These are phyloP conservation scores for Nematolebias whitei DNA, from an alignment of 2,113 vertebrate genomes.

Conservation along the genomic window DNA sequence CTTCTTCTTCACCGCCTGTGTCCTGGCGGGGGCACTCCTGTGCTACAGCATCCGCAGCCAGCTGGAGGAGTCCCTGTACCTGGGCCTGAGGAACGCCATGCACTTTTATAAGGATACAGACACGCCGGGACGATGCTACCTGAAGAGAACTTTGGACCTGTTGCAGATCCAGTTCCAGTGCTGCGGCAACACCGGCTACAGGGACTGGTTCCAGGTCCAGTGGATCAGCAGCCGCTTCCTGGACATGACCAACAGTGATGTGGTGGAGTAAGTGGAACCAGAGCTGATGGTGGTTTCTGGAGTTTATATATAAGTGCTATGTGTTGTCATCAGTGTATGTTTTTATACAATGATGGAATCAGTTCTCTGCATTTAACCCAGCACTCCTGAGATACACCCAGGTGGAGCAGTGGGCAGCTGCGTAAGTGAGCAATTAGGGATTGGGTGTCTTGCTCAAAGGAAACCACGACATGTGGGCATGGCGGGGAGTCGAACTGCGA, in stretches of 20 bases:
- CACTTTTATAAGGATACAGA: slow-evolving; percentile 89
- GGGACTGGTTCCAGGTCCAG: slow-evolving; percentile 91
- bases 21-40: slow-evolving; percentile 85
- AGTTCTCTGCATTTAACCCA: too few species aligned
- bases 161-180: slow-evolving; percentile 88
- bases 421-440: too few species aligned
- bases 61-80: slow-evolving; percentile 84
- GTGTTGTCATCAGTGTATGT: too few species aligned
- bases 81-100: slow-evolving; percentile 84
- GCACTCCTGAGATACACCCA: too few species aligned
- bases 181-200: slow-evolving; percentile 86
- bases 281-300: not conserved
- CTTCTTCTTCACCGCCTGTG: slow-evolving; percentile 86
- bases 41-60: slow-evolving; percentile 83
- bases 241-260: slow-evolving; percentile 83
- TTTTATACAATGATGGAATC: too few species aligned
- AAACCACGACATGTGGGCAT: too few species aligned
- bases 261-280: slow-evolving; percentile 84
- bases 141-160: slow-evolving; percentile 86
- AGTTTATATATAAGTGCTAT: too few species aligned
- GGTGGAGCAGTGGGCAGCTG: too few species aligned
- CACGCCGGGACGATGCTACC: slow-evolving; percentile 86
- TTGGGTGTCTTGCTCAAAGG: too few species aligned
- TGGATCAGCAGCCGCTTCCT: slow-evolving; percentile 88
- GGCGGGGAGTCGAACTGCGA: too few species aligned